Percentiles rank a stretch among this genome's conserved stretches.
Conservation (phyloP, 2,797 vertebrate genomes). For the Lindbergichthys nudifrons region DNA sequence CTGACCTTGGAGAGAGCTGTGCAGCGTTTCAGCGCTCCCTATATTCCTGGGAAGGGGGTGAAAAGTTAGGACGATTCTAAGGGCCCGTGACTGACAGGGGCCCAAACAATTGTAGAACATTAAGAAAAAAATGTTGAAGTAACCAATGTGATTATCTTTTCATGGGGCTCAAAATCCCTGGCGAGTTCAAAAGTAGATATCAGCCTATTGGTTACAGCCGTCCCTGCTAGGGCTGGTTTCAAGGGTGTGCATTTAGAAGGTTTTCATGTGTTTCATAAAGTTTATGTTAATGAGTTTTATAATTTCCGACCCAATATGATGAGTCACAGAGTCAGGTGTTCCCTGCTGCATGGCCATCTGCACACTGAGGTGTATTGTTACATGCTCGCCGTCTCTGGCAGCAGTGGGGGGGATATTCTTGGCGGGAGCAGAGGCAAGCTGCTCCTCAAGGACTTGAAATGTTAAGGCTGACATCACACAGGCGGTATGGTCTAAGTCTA, state of each 20-base stretch:
- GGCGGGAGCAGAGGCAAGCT: background rate
- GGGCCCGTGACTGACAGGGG: no score
- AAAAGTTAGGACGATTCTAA: no score
- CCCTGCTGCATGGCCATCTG: slow-evolving; percentile 69
- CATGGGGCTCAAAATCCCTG: no score
- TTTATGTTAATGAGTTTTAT: background rate
- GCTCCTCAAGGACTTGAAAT: background rate
- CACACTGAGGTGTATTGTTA: slow-evolving; percentile 9
- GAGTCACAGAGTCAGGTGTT: slow-evolving; percentile 23
- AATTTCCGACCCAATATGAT: slow-evolving; percentile 3
- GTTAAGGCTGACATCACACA: slow-evolving; percentile 14
- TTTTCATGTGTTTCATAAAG: background rate
- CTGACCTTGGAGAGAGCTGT: slow-evolving; percentile 51
- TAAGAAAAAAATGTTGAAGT: no score
- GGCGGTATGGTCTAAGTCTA: background rate
- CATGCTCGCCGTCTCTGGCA: slow-evolving; percentile 7
- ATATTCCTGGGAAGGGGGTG: slow-evolving; percentile 7
- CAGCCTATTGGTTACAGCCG: background rate
- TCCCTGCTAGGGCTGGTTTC: background rate
- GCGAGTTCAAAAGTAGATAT: slow-evolving; percentile 15
- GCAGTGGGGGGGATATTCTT: background rate
- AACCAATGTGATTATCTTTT: no score
- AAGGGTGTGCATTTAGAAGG: background rate
- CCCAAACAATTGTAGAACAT: no score
- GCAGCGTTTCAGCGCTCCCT: slow-evolving; percentile 10